phyloP scores from a whole-genome alignment of 2,113 vertebrate species.

The Calonectris borealis region DNA sequence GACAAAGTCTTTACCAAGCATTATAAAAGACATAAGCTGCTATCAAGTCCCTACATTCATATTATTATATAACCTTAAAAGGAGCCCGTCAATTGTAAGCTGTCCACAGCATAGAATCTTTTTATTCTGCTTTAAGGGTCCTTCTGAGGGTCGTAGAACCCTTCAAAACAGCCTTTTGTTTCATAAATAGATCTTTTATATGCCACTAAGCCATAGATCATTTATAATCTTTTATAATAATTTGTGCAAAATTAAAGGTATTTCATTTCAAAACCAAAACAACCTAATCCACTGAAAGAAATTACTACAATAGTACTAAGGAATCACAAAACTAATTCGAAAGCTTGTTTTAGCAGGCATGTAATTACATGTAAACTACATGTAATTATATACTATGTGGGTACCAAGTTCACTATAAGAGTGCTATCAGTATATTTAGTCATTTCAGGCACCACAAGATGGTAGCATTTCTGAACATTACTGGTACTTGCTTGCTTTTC shows the following conservation, averaged over 20 bases:
- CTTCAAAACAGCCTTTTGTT: background rate
- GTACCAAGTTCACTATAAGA: background rate
- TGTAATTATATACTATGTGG: fast-evolving
- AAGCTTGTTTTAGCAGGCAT: background rate
- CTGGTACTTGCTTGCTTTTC: background rate
- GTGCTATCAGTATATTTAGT: background rate
- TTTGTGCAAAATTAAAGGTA: background rate
- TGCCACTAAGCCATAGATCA: background rate
- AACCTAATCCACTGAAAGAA: background rate
- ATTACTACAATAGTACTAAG: background rate
- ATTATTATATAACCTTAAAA: background rate
- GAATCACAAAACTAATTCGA: background rate
- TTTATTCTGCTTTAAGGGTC: background rate
- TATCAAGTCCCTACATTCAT: background rate
- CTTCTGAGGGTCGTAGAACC: background rate
- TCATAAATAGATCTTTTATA: background rate
- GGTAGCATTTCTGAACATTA: background rate
- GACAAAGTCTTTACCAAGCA: background rate
- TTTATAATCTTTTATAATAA: background rate
- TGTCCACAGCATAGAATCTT: background rate
- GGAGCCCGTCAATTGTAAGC: background rate
- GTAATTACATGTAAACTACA: background rate
- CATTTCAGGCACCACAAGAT: background rate
- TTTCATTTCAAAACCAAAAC: background rate
- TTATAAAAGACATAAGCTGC: background rate